Evolutionary conservation across 2,113 vertebrate species (phyloP).

Genomic region (Entomyzon cyanotis): DNA sequence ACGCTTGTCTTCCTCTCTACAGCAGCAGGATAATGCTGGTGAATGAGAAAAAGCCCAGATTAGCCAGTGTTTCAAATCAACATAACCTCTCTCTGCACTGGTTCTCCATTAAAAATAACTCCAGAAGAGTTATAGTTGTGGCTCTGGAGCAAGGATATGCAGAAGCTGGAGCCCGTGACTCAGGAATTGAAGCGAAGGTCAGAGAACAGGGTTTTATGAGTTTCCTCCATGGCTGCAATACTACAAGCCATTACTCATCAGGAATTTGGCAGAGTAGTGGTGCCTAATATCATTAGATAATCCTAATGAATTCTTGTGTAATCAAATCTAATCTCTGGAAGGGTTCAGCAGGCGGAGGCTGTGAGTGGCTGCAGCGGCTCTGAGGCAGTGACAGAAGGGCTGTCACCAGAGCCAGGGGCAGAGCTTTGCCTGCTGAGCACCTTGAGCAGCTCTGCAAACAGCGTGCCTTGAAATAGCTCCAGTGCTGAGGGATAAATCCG

Average conservation of each 20-base stretch:
- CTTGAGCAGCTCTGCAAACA: not conserved
- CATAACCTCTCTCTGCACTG: rapidly evolving
- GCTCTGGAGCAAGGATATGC: not conserved
- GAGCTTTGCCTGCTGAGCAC: not conserved
- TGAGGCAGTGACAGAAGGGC: not conserved
- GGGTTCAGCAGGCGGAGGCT: not conserved
- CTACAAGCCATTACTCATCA: constrained; percentile 25
- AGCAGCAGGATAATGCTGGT: rapidly evolving
- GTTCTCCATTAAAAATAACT: not conserved
- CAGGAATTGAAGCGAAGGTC: not conserved
- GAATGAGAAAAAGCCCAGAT: rapidly evolving
- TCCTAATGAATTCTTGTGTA: constrained; percentile 52
- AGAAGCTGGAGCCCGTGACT: not conserved
- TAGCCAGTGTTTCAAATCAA: not conserved
- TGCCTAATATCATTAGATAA: constrained; percentile 42
- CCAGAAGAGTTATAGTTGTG: not conserved
- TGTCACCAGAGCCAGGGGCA: not conserved
- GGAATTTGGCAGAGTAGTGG: constrained; percentile 20
- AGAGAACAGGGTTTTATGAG: not conserved
- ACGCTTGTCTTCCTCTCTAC: not conserved
- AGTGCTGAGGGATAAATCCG: rapidly evolving
- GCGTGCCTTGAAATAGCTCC: not conserved
- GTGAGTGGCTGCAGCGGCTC: not conserved
- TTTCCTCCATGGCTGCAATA: not conserved
- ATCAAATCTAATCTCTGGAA: constrained; percentile 31